Conservation (phyloP, 2,797 vertebrate species). For the Anolis apletophallus region DNA sequence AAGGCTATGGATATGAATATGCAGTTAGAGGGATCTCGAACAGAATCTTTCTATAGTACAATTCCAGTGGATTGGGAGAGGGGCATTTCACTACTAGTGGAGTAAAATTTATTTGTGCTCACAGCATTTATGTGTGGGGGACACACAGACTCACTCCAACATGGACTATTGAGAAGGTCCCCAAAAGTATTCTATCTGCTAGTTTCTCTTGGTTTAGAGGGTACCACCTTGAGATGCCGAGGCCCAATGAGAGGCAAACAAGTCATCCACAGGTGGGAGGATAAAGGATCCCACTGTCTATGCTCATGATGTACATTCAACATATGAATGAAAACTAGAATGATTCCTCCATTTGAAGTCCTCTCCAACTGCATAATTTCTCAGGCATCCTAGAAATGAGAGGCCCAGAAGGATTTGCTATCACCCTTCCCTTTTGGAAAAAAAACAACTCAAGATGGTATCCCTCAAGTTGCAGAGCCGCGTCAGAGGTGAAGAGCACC, state of each 20-base stretch:
- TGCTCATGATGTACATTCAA: neutral
- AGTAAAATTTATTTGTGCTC: neutral
- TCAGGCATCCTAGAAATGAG: neutral
- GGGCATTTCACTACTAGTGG: constrained; percentile 11
- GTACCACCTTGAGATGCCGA: neutral
- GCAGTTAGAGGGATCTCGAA: no score
- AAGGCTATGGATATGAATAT: neutral
- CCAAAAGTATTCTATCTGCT: neutral
- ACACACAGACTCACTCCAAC: no score
- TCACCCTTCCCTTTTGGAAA: neutral
- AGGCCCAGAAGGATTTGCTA: neutral
- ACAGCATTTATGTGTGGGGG: neutral
- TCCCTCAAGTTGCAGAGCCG: neutral
- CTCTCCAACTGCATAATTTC: neutral
- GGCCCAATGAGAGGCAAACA: neutral
- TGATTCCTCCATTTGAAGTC: neutral
- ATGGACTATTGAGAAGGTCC: neutral
- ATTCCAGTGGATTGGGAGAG: neutral
- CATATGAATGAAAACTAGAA: neutral
- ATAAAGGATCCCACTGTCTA: neutral
- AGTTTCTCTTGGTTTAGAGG: constrained; percentile 11
- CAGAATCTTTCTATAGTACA: neutral
- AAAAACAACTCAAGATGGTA: neutral
- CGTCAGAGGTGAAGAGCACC: neutral
- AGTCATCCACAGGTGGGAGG: neutral